phyloP scores from a whole-genome alignment of 1,140 invertebrate genomes.

The Tetraneura akinire region DNA sequence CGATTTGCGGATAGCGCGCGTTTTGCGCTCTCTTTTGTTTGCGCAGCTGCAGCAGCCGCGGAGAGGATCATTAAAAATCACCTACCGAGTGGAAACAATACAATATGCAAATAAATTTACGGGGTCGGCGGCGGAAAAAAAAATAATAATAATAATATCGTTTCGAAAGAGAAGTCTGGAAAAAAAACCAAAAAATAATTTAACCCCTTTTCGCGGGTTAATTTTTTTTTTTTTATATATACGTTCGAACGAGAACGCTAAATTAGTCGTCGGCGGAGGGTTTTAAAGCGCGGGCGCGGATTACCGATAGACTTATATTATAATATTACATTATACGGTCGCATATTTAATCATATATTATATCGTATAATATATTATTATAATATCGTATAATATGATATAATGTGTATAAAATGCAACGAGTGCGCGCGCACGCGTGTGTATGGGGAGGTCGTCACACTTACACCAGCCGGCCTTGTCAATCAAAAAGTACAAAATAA shows the following conservation, averaged over 20 bases:
- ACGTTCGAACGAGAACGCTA: conserved; percentile 21
- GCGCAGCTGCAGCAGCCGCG: conserved; percentile 19
- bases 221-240: not conserved
- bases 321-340: no score
- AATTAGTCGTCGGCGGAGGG: conserved; percentile 38
- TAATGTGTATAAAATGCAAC: no score
- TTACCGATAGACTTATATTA: conserved; percentile 43
- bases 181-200: conserved; percentile 55
- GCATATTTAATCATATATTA: conserved; percentile 45
- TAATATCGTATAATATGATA: not conserved
- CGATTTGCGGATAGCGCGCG: conserved; percentile 10
- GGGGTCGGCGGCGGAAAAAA: conserved; percentile 36
- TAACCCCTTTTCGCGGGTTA: conserved; percentile 44
- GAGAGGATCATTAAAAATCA: conserved; percentile 48
- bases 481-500: conserved; percentile 37
- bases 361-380: conserved; percentile 8
- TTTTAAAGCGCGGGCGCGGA: conserved; percentile 13
- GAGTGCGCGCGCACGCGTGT: not conserved
- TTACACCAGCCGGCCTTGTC: conserved; percentile 51
- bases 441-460: conserved; percentile 45
- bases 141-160: not conserved
- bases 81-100: conserved; percentile 49
- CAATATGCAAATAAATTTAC: conserved; percentile 51
- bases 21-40: conserved; percentile 38
- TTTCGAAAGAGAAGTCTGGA: conserved; percentile 8